phyloP scores from a whole-genome alignment of 2,797 vertebrate genomes.

The Galagoides demidoff region DNA sequence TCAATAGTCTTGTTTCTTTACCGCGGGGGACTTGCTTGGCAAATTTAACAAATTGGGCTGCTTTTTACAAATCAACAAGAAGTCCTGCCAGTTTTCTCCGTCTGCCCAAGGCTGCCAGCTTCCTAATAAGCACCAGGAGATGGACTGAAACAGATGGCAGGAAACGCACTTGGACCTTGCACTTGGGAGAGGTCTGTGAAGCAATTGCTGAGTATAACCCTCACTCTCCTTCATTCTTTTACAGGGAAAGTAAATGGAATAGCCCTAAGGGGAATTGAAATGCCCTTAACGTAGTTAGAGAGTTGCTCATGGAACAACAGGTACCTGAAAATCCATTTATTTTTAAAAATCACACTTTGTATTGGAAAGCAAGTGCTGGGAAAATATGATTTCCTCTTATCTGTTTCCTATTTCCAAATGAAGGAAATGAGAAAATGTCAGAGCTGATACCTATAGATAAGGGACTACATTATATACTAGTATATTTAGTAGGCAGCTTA shows the following conservation, averaged over 20 bases:
- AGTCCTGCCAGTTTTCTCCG: slow-evolving; percentile 83
- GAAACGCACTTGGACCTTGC: slow-evolving; percentile 83
- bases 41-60: slow-evolving; percentile 83
- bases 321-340: slow-evolving; percentile 51
- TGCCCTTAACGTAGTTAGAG: slow-evolving; percentile 58
- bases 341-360: slow-evolving; percentile 72
- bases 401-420: background rate
- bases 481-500: background rate
- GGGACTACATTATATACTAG: background rate
- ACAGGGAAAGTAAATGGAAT: slow-evolving; percentile 82
- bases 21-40: slow-evolving; percentile 81
- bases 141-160: slow-evolving; percentile 85
- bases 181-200: slow-evolving; percentile 75
- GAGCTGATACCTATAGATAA: background rate
- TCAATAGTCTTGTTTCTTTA: slow-evolving; percentile 81
- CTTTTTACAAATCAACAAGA: slow-evolving; percentile 83
- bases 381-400: background rate
- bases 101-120: slow-evolving; percentile 82
- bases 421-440: background rate
- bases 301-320: background rate
- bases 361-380: background rate
- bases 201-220: slow-evolving; percentile 69
- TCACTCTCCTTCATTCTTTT: slow-evolving; percentile 83
- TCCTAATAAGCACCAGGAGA: slow-evolving; percentile 83
- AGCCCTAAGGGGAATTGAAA: slow-evolving; percentile 71